Evolutionary conservation across 2,888 invertebrate species (phyloP).

Genomic region (Drosophila meridiana): DNA sequence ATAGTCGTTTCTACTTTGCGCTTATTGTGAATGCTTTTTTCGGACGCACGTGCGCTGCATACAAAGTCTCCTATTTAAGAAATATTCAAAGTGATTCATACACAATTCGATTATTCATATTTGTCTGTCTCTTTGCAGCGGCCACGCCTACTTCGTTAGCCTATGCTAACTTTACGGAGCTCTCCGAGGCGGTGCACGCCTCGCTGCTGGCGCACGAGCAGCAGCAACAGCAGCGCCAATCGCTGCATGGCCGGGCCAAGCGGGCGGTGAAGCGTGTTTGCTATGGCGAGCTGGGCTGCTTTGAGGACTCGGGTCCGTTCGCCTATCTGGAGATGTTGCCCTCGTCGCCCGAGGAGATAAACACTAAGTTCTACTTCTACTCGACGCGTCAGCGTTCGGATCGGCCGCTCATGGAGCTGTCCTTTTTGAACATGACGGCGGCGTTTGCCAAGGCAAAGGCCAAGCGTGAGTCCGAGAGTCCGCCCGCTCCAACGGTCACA

Average conservation of each 20-base stretch:
- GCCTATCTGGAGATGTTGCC: conserved; percentile 96
- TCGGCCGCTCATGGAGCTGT: conserved; percentile 89
- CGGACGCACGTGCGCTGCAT: conserved; percentile 32
- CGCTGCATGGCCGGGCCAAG: conserved; percentile 86
- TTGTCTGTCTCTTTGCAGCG: conserved; percentile 38
- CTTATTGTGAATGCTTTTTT: not conserved
- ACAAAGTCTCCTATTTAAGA: conserved; percentile 21
- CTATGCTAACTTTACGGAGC: conserved; percentile 64
- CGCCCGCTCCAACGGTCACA: conserved; percentile 39
- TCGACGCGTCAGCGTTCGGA: conserved; percentile 89
- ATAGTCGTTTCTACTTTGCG: not conserved
- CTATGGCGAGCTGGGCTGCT: conserved; percentile 96
- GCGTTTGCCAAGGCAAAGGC: conserved; percentile 85
- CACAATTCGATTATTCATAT: not conserved
- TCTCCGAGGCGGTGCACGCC: conserved; percentile 73
- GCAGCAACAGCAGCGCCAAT: conserved; percentile 50
- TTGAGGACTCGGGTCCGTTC: conserved; percentile 95
- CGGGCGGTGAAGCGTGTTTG: conserved; percentile 93
- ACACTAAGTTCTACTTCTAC: conserved; percentile 92
- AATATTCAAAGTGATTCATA: conserved; percentile 12
- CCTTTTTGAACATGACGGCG: conserved; percentile 90
- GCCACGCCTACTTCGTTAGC: conserved; percentile 27
- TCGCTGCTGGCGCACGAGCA: conserved; percentile 67
- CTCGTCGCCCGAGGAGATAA: conserved; percentile 93
- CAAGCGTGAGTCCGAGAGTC: conserved; percentile 54